Evolutionary conservation across 2,888 invertebrate genomes (phyloP).

Genomic region (Poecilus cupreus): DNA sequence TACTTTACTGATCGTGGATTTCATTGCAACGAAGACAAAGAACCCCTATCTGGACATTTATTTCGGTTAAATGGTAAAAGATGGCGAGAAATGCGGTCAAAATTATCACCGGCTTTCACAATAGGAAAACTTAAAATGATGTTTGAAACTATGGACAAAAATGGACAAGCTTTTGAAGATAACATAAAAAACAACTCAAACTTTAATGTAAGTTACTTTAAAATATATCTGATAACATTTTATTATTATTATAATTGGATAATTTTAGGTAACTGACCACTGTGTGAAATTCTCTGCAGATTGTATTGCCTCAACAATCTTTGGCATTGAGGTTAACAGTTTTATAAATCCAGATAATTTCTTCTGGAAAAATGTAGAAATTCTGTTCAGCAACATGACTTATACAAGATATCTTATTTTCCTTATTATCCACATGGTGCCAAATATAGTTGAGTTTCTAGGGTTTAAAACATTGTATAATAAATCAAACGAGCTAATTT

Average conservation of each 20-base stretch:
- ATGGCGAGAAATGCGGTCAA: constrained; percentile 77
- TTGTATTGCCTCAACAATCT: constrained; percentile 5
- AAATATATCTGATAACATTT: too few species aligned
- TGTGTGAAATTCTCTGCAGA: neutral
- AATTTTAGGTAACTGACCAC: constrained; percentile 38
- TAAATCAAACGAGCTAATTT: neutral
- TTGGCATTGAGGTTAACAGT: constrained; percentile 37
- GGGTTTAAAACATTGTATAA: neutral
- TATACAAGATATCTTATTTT: constrained; percentile 6
- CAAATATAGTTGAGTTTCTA: neutral
- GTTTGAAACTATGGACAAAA: constrained; percentile 69
- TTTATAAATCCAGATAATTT: constrained; percentile 1
- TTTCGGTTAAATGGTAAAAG: constrained; percentile 74
- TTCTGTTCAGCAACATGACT: neutral
- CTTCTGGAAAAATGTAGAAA: neutral
- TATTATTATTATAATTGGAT: constrained; percentile 49
- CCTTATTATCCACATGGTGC: neutral
- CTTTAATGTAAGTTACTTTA: constrained; percentile 6
- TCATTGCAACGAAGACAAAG: constrained; percentile 75
- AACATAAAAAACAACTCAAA: neutral
- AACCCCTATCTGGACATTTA: constrained; percentile 75
- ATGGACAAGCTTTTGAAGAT: constrained; percentile 48
- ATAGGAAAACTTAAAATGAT: constrained; percentile 78
- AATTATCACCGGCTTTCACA: constrained; percentile 78
- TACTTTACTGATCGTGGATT: constrained; percentile 75